Evolutionary conservation across 2,797 vertebrate species (phyloP).

Genomic region (Choloepus didactylus): DNA sequence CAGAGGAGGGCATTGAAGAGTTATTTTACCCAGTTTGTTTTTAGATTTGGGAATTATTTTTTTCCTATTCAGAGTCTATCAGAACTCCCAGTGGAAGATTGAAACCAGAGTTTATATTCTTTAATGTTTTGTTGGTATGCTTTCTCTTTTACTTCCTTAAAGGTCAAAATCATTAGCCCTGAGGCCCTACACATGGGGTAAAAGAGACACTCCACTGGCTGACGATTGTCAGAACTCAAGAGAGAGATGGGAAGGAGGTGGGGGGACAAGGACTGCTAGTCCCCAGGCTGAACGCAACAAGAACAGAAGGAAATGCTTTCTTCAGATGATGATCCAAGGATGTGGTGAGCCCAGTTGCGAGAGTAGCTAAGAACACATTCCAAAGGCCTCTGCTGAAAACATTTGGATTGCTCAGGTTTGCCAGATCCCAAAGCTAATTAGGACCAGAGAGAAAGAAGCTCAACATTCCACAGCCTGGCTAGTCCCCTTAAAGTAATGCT

Average conservation of each 20-base stretch:
- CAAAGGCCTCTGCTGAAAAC: neutral
- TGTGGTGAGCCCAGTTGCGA: neutral
- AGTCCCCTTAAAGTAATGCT: slow-evolving; percentile 30
- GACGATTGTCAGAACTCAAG: slow-evolving; percentile 58
- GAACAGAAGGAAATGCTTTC: slow-evolving; percentile 54
- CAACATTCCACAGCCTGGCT: neutral
- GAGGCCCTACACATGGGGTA: neutral
- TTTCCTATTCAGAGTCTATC: neutral
- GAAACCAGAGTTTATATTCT: neutral
- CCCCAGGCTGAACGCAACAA: slow-evolving; percentile 1
- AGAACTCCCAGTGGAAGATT: neutral
- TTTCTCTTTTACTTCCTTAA: slow-evolving; percentile 58
- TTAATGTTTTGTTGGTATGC: neutral
- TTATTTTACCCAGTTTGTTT: neutral
- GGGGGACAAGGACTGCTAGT: neutral
- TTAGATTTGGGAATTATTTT: neutral
- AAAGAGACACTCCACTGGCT: neutral
- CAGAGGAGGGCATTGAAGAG: neutral
- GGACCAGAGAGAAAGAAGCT: slow-evolving; percentile 55
- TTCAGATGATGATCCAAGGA: slow-evolving; percentile 46
- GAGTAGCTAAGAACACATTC: neutral
- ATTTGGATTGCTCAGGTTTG: neutral
- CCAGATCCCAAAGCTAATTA: slow-evolving; percentile 66
- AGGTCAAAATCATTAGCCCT: slow-evolving; percentile 59
- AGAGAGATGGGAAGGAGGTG: neutral